Base-by-base conservation (phyloP, 1,140 invertebrate species). In the Pseudoatta argentina region DNA sequence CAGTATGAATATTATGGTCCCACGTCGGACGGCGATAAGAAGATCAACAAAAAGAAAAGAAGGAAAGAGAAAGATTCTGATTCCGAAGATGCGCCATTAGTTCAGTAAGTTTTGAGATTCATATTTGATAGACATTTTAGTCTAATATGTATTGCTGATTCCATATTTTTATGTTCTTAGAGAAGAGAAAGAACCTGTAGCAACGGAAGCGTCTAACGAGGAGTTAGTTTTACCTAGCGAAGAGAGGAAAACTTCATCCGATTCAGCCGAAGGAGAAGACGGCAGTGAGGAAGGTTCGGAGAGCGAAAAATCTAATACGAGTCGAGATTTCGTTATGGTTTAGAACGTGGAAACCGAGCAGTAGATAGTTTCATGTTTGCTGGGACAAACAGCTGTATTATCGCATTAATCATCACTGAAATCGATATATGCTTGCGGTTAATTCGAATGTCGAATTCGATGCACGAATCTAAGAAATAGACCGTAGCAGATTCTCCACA, bases 21-120 rank as follows among this genome's bases (percentile, higher is more conserved):
- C 63, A 95, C 96, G 81, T 92, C 94, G 77, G 94, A 95, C 10
- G 89, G 77, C 30, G 95, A 95, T 63, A 96, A 96, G 90, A 97
- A 97, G 91, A 95, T 95, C 85, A 96, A 96, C 91, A 97, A 97
- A 94, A 97, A 98, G 93, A 97, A 97, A 87, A 97, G 91, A 67
- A 98, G 97, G 94, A 97, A 97, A 94, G 97, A 97, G 21, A 97
- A 97, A 91, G 96, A 97, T 88, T 97, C 97, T 1, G 97, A 97
- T 92, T 96, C 96, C 18, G 97, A 98, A 92, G 96, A 96, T 75
- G 85, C 90, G 57, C 67, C 86, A 34, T 79, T 88, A 92, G 51
- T 81, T 64, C 55, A 64, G 94, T 95, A 89, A 93, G 93, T 92
- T 61, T 86, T 24, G 16, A n/a, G 18, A 59, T 67, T 85, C 3